Evolutionary conservation across 2,888 invertebrate species (phyloP).

Genomic region (Apoderus coryli): DNA sequence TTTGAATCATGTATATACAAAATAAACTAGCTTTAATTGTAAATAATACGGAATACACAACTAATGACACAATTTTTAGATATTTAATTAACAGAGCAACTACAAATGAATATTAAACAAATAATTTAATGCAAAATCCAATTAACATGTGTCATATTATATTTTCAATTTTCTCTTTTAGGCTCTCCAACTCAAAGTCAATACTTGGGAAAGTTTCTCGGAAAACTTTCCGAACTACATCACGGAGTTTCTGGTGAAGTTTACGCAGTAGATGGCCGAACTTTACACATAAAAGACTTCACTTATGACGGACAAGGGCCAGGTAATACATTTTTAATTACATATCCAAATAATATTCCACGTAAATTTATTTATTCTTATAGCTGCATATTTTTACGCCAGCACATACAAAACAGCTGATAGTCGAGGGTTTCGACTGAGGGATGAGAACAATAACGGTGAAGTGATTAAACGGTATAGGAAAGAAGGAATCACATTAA

Average conservation of each 20-base stretch:
- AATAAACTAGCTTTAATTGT: too few species aligned
- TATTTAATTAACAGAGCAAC: too few species aligned
- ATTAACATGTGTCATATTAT: too few species aligned
- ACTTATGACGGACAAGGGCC: conserved; percentile 86
- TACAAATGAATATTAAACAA: conserved; percentile 7
- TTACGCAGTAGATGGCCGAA: conserved; percentile 77
- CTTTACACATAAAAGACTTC: conserved; percentile 75
- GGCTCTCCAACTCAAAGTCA: too few species aligned
- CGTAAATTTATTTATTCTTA: conserved; percentile 20
- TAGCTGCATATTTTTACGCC: conserved; percentile 86
- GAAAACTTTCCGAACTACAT: conserved; percentile 61
- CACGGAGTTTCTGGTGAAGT: conserved; percentile 77
- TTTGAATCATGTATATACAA: too few species aligned
- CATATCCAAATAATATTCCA: neutral
- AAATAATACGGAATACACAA: too few species aligned
- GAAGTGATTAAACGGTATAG: conserved; percentile 65
- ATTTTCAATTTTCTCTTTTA: too few species aligned
- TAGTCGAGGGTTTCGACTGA: conserved; percentile 54
- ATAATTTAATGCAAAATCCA: conserved; percentile 3
- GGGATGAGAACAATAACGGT: conserved; percentile 73
- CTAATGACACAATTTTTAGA: too few species aligned
- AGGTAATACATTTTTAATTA: conserved; percentile 37
- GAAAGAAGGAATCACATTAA: conserved; percentile 68
- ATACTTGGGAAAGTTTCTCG: conserved; percentile 67
- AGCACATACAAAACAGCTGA: conserved; percentile 56